Base-by-base conservation (phyloP, 2,113 vertebrate species). In the Diadophis punctatus region DNA sequence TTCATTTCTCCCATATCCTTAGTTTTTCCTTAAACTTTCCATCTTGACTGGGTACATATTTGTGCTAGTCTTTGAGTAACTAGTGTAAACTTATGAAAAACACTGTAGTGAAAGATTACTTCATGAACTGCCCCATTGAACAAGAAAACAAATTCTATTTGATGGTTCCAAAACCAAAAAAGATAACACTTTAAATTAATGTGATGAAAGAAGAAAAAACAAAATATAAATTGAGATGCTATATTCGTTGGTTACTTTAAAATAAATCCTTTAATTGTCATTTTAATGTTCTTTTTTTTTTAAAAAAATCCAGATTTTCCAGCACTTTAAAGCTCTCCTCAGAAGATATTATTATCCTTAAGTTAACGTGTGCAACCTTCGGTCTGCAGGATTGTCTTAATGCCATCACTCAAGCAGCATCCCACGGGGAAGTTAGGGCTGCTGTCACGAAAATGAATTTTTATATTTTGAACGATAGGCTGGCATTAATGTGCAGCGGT, bases 381-480 rank as follows among this genome's bases (percentile, higher is more conserved):
- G 98, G 98, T 3, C 96, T 99, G 92, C 97, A 97, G 94, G 98
- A 98, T 93, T 99, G 99, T 95, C 96, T 99, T 93, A 96, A 96
- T 93, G 96, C 97, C 92, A 97, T 99, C 2, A 85, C 94, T 93
- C 97, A 95, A 2, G 99, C 99, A n/a, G 93, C 92, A 5, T 98
- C 97, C 85, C 99, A 99, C 96, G 95, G 96, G 53, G 98, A 98
- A 7, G 99, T 99, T 91, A 98, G 97, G 93, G 96, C 97, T 55
- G 98, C 98, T 93, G 95, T 99, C 91, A 97, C 96, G 27, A 98
- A 98, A 94, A 98, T 99, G 96, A 97, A 96, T 87, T 98, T 99
- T 95, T 98, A 99, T 92, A 92, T 99, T 93, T 96, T 99, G 93
- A 98, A 98, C 89, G 98, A 99, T 95, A 98, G 95, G 68, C 95